phyloP scores from a whole-genome alignment of 2,888 invertebrate genomes.

The Colostygia pectinataria region DNA sequence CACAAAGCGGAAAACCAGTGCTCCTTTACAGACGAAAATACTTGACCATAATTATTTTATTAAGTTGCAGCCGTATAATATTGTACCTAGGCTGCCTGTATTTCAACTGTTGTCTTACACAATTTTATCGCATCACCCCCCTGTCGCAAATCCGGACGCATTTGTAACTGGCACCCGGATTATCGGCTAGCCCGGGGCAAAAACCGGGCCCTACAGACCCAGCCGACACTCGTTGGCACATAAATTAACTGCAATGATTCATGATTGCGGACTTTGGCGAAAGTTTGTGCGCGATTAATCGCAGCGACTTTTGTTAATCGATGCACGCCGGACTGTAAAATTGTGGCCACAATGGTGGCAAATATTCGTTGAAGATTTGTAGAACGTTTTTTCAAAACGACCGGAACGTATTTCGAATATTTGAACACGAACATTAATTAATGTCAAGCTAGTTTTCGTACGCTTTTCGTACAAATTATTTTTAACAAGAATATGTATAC shows the following conservation, averaged over 20 bases:
- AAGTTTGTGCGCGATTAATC: constrained; percentile 76
- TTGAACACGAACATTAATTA: too few species aligned
- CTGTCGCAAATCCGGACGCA: constrained; percentile 54
- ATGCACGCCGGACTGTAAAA: constrained; percentile 34
- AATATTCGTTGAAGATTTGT: neutral
- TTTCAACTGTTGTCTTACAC: constrained; percentile 13
- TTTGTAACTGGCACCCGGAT: constrained; percentile 58
- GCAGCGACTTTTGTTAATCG: constrained; percentile 57
- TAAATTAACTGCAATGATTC: constrained; percentile 80
- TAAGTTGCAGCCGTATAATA: too few species aligned
- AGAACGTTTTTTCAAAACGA: too few species aligned
- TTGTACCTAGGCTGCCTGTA: too few species aligned
- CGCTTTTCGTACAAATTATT: too few species aligned
- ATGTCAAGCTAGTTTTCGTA: too few species aligned
- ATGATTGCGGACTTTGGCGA: constrained; percentile 61
- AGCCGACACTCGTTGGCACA: constrained; percentile 58
- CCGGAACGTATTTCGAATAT: too few species aligned
- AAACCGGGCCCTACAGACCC: constrained; percentile 47
- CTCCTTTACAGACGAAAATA: too few species aligned
- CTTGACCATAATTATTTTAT: neutral
- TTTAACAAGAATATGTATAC: too few species aligned
- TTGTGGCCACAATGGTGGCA: constrained; percentile 4
- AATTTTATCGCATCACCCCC: constrained; percentile 40
- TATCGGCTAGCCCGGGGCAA: constrained; percentile 60
- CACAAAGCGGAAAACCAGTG: too few species aligned